phyloP scores from a whole-genome alignment of 1,140 invertebrate genomes.

The Drosophila pectinifera region DNA sequence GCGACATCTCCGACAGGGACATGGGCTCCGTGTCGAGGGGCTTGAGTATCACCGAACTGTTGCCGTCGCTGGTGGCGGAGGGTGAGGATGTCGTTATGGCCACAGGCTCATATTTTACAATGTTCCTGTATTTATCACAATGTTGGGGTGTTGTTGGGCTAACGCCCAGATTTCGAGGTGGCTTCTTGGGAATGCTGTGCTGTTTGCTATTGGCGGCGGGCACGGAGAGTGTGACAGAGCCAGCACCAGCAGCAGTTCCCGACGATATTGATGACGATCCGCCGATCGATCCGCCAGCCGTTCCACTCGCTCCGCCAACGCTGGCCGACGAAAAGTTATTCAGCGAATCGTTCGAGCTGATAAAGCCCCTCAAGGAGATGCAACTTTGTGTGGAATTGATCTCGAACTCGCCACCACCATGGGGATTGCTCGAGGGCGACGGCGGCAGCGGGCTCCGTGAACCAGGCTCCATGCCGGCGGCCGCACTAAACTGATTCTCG shows the following conservation, averaged over 20 bases:
- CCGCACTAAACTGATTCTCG: slow-evolving; percentile 90
- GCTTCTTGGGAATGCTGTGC: slow-evolving; percentile 80
- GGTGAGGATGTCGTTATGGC: slow-evolving; percentile 80
- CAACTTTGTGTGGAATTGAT: slow-evolving; percentile 74
- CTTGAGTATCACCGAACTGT: slow-evolving; percentile 74
- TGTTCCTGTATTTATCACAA: slow-evolving; percentile 81
- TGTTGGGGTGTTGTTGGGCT: slow-evolving; percentile 41
- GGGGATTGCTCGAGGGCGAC: slow-evolving; percentile 87
- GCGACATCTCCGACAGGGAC: neutral
- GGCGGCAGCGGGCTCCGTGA: slow-evolving; percentile 91
- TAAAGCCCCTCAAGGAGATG: slow-evolving; percentile 72
- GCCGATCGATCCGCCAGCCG: slow-evolving; percentile 1
- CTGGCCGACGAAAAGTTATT: slow-evolving; percentile 66
- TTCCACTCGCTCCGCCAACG: slow-evolving; percentile 6
- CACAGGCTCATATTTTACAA: slow-evolving; percentile 80
- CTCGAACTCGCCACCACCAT: slow-evolving; percentile 58
- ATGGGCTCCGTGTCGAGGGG: slow-evolving; percentile 55
- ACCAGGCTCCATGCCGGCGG: slow-evolving; percentile 90
- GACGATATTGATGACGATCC: neutral
- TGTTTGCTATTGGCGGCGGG: slow-evolving; percentile 30
- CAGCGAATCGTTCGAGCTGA: slow-evolving; percentile 78
- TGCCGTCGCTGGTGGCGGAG: slow-evolving; percentile 48
- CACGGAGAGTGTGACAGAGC: slow-evolving; percentile 36
- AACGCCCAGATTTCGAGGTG: slow-evolving; percentile 72
- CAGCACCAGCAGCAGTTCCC: neutral